phyloP scores from a whole-genome alignment of 2,888 invertebrate genomes.

The Copidosoma aretas region DNA sequence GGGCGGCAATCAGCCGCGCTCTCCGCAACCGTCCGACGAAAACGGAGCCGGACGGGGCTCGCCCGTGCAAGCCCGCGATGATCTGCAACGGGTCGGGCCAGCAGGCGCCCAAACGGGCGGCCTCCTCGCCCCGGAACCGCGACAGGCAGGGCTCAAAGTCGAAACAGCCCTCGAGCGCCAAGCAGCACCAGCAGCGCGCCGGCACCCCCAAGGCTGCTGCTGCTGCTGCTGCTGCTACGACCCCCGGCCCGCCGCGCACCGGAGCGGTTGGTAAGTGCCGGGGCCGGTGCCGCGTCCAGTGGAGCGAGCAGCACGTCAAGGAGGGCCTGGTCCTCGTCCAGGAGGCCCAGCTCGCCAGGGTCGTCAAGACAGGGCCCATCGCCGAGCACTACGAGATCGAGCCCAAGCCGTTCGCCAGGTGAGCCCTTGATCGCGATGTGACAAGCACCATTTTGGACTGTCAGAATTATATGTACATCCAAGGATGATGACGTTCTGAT shows the following conservation, averaged over 20 bases:
- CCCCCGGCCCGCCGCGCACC: too few relatives aligned
- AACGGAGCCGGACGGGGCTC: too few relatives aligned
- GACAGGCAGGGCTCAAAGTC: conserved; percentile 48
- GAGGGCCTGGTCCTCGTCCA: conserved; percentile 64
- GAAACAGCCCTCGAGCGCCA: conserved; percentile 14
- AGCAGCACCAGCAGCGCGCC: conserved; percentile 2
- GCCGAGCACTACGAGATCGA: conserved; percentile 65
- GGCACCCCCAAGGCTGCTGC: conserved; percentile 39
- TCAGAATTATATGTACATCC: too few relatives aligned
- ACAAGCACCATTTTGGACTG: too few relatives aligned
- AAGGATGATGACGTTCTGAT: too few relatives aligned
- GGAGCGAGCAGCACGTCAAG: conserved; percentile 64
- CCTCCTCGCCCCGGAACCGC: conserved; percentile 57
- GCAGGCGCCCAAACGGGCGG: conserved; percentile 58
- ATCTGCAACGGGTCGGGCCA: conserved; percentile 57
- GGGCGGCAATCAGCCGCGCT: neutral
- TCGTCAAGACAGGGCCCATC: conserved; percentile 65
- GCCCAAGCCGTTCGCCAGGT: conserved; percentile 65
- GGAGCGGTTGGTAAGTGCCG: conserved; percentile 47
- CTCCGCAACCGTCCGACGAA: too few relatives aligned
- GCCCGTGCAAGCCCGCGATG: conserved; percentile 34
- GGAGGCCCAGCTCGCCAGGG: conserved; percentile 61
- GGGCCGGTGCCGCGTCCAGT: conserved; percentile 61
- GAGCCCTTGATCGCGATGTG: too few relatives aligned
- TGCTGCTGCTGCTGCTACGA: conserved; percentile 48